Evolutionary conservation across 92 coral and sea anemone species (phyloP), one percentile per base, ranked within the genome.

Genomic region (Palythoa caribaeorum): DNA sequence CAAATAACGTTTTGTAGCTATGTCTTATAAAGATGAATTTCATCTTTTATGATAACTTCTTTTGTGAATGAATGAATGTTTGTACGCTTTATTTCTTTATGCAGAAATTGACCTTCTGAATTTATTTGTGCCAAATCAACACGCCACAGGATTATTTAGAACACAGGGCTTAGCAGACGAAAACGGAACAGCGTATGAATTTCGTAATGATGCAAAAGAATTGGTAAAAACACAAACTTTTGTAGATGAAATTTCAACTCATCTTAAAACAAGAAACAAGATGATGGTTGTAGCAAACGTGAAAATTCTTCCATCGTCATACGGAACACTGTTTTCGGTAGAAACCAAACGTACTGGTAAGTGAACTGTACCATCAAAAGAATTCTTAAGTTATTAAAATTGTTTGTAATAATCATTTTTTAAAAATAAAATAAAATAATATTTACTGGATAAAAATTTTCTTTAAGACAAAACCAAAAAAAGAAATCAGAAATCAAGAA

Each of bases 281-380:
- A 3, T 81, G 76, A 81, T 63, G 57, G 57, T 81, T 48, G 75
- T 63, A 9, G 86, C 86, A 69, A 81, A 81, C 20, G 76, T 81
- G 76, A 81, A 44, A 81, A 63, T 81, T 48, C 76, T 35, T 48
- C 54, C 86, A 2, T 81, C 86, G 19, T 81, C 86, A 48, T 47
- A 19, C 15, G 86, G 86, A 19, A 81, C 86, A 10, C 3, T 81
- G 36, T 81, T 81, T 71, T 68, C 86, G 13, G 13, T 81, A 44
- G 86, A 81, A n/a, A 81, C 48, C 60, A 50, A 21, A 9, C 38
- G 14, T 38, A 81, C 35, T 35, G 86, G 86, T 81, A 66, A 6
- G 86, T 63, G 28, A 28, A 28, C 28, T 28, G 28, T 28, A 28
- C 28, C n/a, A n/a, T n/a, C n/a, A n/a, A n/a, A n/a, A n/a, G n/a